phyloP scores from a whole-genome alignment of 2,113 vertebrate species.

The Pycnonotus jocosus region DNA sequence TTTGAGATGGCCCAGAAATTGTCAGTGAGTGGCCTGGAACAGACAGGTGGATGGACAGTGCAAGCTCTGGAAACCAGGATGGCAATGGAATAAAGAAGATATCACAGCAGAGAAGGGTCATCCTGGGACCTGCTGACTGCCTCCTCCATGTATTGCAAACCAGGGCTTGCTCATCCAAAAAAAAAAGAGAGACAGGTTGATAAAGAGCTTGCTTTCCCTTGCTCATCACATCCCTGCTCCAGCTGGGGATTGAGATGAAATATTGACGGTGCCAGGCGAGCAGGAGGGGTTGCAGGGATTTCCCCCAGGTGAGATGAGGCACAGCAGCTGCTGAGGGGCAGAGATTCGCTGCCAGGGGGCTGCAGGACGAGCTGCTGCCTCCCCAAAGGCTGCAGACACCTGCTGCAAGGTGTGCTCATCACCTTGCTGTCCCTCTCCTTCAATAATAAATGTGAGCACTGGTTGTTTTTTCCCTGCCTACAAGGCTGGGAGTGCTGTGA shows the following conservation, averaged over 20 bases:
- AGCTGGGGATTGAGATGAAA: neutral
- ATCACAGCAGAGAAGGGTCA: neutral
- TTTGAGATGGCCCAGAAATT: neutral
- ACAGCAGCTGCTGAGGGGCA: neutral
- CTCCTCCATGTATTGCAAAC: neutral
- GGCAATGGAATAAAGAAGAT: neutral
- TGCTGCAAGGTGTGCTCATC: neutral
- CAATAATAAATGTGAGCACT: neutral
- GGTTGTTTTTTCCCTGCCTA: neutral
- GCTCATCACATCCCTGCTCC: neutral
- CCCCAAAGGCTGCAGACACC: neutral
- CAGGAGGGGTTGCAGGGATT: neutral
- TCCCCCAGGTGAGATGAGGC: neutral
- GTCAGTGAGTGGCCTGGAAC: neutral
- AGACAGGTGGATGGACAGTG: fast-evolving
- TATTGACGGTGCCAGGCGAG: neutral
- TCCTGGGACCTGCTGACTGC: neutral
- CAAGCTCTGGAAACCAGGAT: neutral
- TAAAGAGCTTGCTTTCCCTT: neutral
- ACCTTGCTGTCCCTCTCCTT: neutral
- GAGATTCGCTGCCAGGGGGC: neutral
- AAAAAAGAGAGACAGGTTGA: neutral
- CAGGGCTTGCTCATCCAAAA: neutral
- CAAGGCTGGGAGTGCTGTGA: neutral
- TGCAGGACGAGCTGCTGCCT: neutral